Evolutionary conservation across 2,113 vertebrate genomes (phyloP), one percentile per base, ranked within the genome.

Genomic region (Todiramphus chloris): DNA sequence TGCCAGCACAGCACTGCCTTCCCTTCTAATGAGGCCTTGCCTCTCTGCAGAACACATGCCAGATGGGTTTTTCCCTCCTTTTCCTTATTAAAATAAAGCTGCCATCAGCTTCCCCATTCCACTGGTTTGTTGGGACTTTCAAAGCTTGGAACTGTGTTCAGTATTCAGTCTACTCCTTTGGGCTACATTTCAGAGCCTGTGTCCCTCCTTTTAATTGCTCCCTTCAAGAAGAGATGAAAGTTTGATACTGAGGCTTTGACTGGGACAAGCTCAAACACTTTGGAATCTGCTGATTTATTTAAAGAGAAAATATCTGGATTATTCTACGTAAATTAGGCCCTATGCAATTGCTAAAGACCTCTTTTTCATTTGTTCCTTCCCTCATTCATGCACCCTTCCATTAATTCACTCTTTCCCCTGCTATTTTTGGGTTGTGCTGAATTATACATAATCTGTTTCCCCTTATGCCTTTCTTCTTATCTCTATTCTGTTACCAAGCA

Each of bases 201-300:
- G 93, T 90, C 91, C 95, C 82, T 96, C 94, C 81, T 82, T 95
- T 94, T 96, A 97, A 97, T 95, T 97, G 95, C 96, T 95, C 96
- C 53, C 20, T 68, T 44, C 59, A 96, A 96, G 91, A 85, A 69
- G 0, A 96, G 84, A 97, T 97, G 94, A 94, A 97, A 96, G 93
- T 89, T 94, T 84, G 86, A 96, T 90, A 56, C 82, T 6, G 24
- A 59, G 33, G 88, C 94, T 94, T 96, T 85, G 90, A 76, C 94
- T 92, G 79, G 56, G 82, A 91, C 56, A 80, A 82, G 79, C 62
- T 87, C 73, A 94, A 96, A 83, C 56, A 68, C 69, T 81, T 82
- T 43, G 66, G 81, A 79, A 30, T 93, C 75, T 77, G 90, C 86
- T 91, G 82, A 86, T 66, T 77, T 88, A 90, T 93, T 88, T 83